Conservation (phyloP, 2,888 invertebrate species). For the Ormyrus rosae region DNA sequence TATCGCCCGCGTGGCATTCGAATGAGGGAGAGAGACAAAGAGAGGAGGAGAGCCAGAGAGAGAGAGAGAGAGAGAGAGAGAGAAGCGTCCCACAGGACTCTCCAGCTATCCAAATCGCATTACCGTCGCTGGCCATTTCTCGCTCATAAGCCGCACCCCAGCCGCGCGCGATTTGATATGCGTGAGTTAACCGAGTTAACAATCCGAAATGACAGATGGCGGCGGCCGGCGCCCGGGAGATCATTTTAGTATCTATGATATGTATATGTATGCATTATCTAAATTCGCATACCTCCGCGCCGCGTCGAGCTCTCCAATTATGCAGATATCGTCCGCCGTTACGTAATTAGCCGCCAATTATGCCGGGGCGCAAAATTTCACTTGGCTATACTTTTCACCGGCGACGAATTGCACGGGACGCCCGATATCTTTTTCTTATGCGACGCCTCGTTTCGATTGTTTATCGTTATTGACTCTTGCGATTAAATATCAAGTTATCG, state of each 20-base stretch:
- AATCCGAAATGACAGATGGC: constrained; percentile 74
- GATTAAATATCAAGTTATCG: no score
- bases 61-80: constrained; percentile 27
- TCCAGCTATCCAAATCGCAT: constrained; percentile 73
- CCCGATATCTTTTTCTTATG: no score
- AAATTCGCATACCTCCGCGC: constrained; percentile 37
- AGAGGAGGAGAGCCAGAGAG: constrained; percentile 47
- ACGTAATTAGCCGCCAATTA: background rate
- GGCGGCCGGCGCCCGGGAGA: constrained; percentile 57
- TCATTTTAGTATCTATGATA: constrained; percentile 59
- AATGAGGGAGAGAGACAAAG: constrained; percentile 64
- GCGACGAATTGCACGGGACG: no score
- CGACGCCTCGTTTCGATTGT: no score
- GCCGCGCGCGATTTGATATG: constrained; percentile 72
- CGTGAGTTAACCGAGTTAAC: constrained; percentile 73
- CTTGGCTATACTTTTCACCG: no score
- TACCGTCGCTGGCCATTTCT: constrained; percentile 68
- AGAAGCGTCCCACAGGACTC: constrained; percentile 72
- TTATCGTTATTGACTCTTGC: no score
- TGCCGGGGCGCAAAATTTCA: no score
- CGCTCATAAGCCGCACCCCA: constrained; percentile 60
- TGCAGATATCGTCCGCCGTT: constrained; percentile 13
- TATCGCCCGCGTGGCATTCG: constrained; percentile 67
- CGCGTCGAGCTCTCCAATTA: constrained; percentile 11
- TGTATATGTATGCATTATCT: constrained; percentile 54